Percentiles rank a stretch among this genome's conserved stretches.
phyloP scores from a whole-genome alignment of 1,140 invertebrate species.

The Brachionus calyciflorus region DNA sequence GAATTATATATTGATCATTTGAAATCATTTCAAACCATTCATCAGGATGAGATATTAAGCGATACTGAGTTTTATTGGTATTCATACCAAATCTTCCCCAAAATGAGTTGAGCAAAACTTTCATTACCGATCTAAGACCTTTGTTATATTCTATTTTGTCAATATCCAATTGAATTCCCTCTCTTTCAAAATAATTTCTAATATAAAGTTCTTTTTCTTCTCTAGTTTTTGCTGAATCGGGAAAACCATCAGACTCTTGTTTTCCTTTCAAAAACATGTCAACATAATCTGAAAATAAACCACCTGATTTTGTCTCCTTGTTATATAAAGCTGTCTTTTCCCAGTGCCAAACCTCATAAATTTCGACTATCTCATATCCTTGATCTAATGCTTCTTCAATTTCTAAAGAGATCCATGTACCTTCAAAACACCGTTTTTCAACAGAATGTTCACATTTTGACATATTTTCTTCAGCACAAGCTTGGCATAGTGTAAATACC shows the following conservation, averaged over 20 bases:
- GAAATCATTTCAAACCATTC: conserved; percentile 52
- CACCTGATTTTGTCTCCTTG: too few relatives aligned
- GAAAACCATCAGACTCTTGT: conserved; percentile 50
- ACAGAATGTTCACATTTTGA: conserved; percentile 36
- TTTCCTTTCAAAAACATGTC: conserved; percentile 51
- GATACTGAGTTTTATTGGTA: conserved; percentile 51
- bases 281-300: too few relatives aligned
- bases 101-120: conserved; percentile 50
- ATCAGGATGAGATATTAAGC: conserved; percentile 50
- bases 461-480: conserved; percentile 46
- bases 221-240: conserved; percentile 47
- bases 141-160: conserved; percentile 55
- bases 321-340: conserved; percentile 48
- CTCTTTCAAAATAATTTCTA: conserved; percentile 51
- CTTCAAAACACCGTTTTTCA: conserved; percentile 55
- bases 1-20: conserved; percentile 48
- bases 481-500: conserved; percentile 50
- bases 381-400: conserved; percentile 53
- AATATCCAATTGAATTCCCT: conserved; percentile 57
- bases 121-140: conserved; percentile 51
- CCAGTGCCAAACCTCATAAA: conserved; percentile 58
- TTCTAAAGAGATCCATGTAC: conserved; percentile 58
- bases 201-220: conserved; percentile 51
- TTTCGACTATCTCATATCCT: conserved; percentile 55
- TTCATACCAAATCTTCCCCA: conserved; percentile 51